Evolutionary conservation across 2,888 invertebrate species (phyloP), one percentile per base, ranked within the genome.

Genomic region (Agrilus biguttatus): DNA sequence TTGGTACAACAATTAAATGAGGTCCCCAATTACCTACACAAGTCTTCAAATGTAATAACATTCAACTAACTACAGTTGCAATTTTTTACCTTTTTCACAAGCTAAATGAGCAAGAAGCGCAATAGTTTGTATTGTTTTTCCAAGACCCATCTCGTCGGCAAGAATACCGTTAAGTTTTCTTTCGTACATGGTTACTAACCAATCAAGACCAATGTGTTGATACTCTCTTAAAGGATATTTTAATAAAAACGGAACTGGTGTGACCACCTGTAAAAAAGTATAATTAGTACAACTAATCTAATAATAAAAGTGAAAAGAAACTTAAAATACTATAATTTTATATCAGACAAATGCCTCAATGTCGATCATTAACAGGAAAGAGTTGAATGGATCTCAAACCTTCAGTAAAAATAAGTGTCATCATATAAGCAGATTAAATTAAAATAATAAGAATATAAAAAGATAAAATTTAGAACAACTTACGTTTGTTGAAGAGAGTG

Each of bases 1-100:
- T 98, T 46, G 98, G 98, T 52, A 99, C 98, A 49, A 98, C 88
- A 53, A 98, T 93, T 19, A 98, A 74, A 75, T 98, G 98, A 42
- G 98, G 98, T 32, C 98, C 98, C 98, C 98, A 99, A 62, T 91
- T 83, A 52, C 74, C 77, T 66, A 59, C 53, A 54, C 5, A 21
- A 21, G 21, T 21, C 21, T 55, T 41, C 37, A 36, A 43, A 51
- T 43, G 43, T 42, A 10, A 23, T 21, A 39, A 28, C 34, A 13
- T 23, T 33, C 36, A 41, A 17, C n/a, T 40, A 35, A 5, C 36
- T 39, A 39, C 39, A 37, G n/a, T n/a, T n/a, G n/a, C n/a, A n/a
- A 34, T 8, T 8, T 37, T 14, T 45, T 70, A 64, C 78, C 77
- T 59, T 83, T 83, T 58, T 90, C 91, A 56, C 90, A 88, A 17